Evolutionary conservation across 2,113 vertebrate genomes (phyloP), one percentile per base, ranked within the genome.

Genomic region (Ardeotis arabs): DNA sequence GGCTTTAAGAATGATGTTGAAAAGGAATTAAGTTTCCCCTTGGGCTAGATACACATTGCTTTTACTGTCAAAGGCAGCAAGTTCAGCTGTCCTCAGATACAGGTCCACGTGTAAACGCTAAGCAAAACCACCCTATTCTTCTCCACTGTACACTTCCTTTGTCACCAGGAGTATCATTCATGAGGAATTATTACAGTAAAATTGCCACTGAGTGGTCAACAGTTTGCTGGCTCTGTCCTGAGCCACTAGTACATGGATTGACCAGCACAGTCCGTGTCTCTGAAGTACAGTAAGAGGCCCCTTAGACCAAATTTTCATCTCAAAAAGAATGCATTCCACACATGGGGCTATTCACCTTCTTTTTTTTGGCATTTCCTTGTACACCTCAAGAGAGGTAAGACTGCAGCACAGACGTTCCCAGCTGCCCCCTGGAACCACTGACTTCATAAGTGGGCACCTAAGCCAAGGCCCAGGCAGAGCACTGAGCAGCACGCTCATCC

Each of bases 351-450:
- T 45, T 77, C 33, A 31, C 22, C 24, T 66, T n/a, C 17, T 67
- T 25, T 3, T n/a, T 72, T 72, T 41, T 70, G 52, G 33, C 35
- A 39, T 27, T 27, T 29, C 14, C 28, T 59, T 50, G 37, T 50
- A 10, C n/a, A 33, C 22, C 47, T 55, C 47, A 12, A n/a, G 33
- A 56, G 49, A 44, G 44, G 18, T 41, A 47, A 25, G 69, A 12
- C 14, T 50, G 12, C 55, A 81, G 45, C 73, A 64, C 5, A 18
- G 64, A 41, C 6, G 10, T 20, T 83, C 37, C 53, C 41, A 53
- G 0, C 0, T 56, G 2, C 21, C 63, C 47, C 8, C 28, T 53
- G 45, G 55, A 21, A 39, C 17, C 37, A 1, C 31, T 21, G 59
- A 4, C 28, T 50, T 44, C 22, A 8, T 3, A 12, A 39, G 47